Evolutionary conservation across 2,888 invertebrate species (phyloP).

Genomic region (Gisinianus flammeolus): DNA sequence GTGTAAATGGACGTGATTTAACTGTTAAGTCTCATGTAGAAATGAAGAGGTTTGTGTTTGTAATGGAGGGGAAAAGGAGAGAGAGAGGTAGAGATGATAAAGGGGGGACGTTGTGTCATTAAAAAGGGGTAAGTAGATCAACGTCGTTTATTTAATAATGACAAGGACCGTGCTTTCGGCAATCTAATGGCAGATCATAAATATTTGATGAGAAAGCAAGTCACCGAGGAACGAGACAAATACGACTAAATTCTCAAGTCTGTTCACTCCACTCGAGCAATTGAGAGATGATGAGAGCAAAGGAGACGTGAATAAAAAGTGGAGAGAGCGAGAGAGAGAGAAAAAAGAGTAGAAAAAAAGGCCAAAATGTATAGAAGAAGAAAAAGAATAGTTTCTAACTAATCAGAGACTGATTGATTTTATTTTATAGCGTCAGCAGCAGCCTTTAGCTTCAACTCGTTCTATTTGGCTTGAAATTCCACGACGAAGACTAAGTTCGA

Average conservation of each 20-base stretch:
- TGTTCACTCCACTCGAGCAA: too few species aligned
- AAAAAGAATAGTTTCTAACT: not conserved
- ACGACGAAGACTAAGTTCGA: too few species aligned
- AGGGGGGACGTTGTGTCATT: not conserved
- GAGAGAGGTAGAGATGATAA: not conserved
- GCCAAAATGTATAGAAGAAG: not conserved
- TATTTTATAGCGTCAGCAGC: not conserved
- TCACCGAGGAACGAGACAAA: too few species aligned
- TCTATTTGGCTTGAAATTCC: too few species aligned
- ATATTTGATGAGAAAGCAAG: slow-evolving; percentile 6
- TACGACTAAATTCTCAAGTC: too few species aligned
- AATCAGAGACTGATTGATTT: slow-evolving; percentile 2
- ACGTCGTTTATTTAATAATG: slow-evolving; percentile 8
- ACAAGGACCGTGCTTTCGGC: not conserved
- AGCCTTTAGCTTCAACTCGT: not conserved
- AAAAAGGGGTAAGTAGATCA: slow-evolving; percentile 3
- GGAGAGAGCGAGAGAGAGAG: not conserved
- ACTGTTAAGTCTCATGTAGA: too few species aligned
- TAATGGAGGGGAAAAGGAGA: not conserved
- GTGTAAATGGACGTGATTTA: too few species aligned
- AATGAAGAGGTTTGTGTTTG: too few species aligned
- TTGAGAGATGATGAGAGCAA: too few species aligned
- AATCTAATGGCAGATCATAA: not conserved
- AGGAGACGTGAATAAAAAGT: not conserved
- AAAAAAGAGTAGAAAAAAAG: not conserved